A percentile compares a stretch with the other conserved stretches of the same genome.
These are phyloP conservation scores for Trichogramma evanescens DNA, from an alignment of 2,888 invertebrate species.

Conservation along the genomic window DNA sequence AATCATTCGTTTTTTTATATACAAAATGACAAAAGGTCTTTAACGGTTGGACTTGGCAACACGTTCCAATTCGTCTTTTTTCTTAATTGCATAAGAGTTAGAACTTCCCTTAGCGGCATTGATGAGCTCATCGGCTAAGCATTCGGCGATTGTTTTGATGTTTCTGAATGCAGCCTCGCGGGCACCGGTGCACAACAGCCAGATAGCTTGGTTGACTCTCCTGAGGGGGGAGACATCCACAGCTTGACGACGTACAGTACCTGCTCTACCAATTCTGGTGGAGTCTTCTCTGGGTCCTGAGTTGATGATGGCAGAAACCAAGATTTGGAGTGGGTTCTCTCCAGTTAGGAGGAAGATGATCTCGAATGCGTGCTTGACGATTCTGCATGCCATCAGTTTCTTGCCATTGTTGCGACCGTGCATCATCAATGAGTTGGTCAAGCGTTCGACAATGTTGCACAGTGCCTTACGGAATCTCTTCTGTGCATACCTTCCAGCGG, in stretches of 20 bases:
- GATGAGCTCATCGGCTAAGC: conserved; percentile 98
- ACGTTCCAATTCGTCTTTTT: conserved; percentile 99
- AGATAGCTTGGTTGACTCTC: conserved; percentile 98
- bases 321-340: conserved; percentile 73
- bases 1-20: no score
- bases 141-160: conserved; percentile 99
- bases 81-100: conserved; percentile 99
- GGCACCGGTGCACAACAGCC: conserved; percentile 97
- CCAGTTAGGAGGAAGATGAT: conserved; percentile 91
- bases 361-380: conserved; percentile 99
- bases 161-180: conserved; percentile 99
- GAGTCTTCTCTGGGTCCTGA: conserved; percentile 99
- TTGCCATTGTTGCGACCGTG: conserved; percentile 99
- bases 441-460: conserved; percentile 97
- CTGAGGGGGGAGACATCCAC: conserved; percentile 98
- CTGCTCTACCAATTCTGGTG: conserved; percentile 98
- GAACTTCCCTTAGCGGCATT: conserved; percentile 99
- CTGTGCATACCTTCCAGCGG: conserved; percentile 94
- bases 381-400: conserved; percentile 97
- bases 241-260: conserved; percentile 98
- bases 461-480: conserved; percentile 99
- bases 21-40: conserved; percentile 40
- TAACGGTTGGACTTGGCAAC: conserved; percentile 99
- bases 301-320: conserved; percentile 97
- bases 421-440: conserved; percentile 98